Conservation (phyloP, 2,113 vertebrate genomes). For the Pachycephala philippinensis region DNA sequence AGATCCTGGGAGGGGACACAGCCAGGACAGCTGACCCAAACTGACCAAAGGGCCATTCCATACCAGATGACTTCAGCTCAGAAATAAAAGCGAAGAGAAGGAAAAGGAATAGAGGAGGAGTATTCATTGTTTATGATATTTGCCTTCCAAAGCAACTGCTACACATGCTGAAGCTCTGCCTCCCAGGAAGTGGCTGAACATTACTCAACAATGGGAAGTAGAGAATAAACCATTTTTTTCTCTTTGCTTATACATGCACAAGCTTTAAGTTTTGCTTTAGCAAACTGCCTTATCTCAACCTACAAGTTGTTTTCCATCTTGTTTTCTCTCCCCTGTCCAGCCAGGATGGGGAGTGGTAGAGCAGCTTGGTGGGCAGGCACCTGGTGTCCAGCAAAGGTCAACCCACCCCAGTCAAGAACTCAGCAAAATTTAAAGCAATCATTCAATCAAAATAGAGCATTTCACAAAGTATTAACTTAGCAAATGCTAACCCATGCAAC, state of each 20-base stretch:
- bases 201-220: fast-evolving
- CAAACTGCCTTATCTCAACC: neutral
- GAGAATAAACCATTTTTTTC: neutral
- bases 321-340: neutral
- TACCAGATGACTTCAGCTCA: neutral
- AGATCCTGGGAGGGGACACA: neutral
- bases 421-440: neutral
- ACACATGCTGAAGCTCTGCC: neutral
- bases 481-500: neutral
- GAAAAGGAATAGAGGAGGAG: too few relatives aligned
- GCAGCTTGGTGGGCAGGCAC: too few relatives aligned
- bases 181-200: fast-evolving
- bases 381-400: neutral
- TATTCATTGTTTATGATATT: neutral
- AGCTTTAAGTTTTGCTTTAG: neutral
- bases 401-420: neutral
- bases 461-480: neutral
- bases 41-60: neutral
- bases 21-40: neutral
- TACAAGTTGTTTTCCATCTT: neutral
- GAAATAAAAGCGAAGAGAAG: neutral
- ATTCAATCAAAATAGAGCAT: neutral
- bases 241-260: neutral
- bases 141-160: neutral
- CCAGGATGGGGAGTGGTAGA: too few relatives aligned